Base-by-base conservation (phyloP, 2,888 invertebrate species). In the Epinotia demarniana region DNA sequence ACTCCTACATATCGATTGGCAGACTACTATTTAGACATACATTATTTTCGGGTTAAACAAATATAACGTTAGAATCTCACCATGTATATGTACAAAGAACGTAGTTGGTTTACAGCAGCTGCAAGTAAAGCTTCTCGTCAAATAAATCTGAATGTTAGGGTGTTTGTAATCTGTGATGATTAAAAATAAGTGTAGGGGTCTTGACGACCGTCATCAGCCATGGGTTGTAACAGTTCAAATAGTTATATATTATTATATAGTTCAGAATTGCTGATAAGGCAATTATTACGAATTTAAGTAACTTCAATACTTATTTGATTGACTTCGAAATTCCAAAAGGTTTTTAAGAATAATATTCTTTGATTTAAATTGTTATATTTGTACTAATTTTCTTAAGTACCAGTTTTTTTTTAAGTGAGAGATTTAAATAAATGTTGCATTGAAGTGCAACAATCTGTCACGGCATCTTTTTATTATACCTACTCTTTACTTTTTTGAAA, bases 91-190 rank as follows among this genome's bases (percentile, higher is more conserved):
- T 75, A 71, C 66, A 75, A 72, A 72, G 11, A 11, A 18, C 23
- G 12, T 60, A 43, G 46, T 23, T 67, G 19, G 58, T 16, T 33
- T 12, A 68, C 33, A 69, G 18, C 55, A 69, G 43, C 58, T 23
- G 43, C 19, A 43, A 57, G 9, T 39, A 39, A 9, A 60, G 19
- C 18, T 27, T 16, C 66, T 23, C 8, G 66, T 67, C 27, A 33
- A 62, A 58, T 73, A 73, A 53, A 23, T 43, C 39, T 72, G 13
- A 76, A 68, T 76, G 67, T 72, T 63, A 66, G 57, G 57, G 49
- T 66, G 61, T 72, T 86, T 85, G 80, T 85, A 87, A 87, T 85
- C 92, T 92, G 92, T 92, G 92, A 92, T 92, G 86, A 90, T 88
- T 89, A 86, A 86, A 82, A 90, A 89, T 90, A 90, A 90, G 87